These are phyloP conservation scores for Premnoplex brunnescens DNA, from an alignment of 2,797 vertebrate species.

Conservation along the genomic window DNA sequence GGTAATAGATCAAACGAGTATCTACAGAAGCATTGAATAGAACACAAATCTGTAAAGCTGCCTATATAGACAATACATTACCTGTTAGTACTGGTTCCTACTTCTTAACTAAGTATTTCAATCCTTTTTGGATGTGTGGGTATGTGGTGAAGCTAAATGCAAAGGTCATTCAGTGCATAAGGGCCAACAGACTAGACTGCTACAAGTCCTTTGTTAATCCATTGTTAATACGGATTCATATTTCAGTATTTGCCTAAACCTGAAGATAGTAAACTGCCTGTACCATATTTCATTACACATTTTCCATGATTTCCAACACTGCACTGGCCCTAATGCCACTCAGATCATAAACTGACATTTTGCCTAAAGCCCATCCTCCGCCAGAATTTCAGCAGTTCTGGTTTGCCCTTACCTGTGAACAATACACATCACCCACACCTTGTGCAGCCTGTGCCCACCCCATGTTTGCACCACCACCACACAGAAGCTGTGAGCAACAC, in stretches of 20 bases:
- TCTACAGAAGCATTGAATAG: neutral
- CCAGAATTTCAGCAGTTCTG: neutral
- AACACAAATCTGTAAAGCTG: neutral
- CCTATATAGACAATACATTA: neutral
- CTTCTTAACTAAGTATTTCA: neutral
- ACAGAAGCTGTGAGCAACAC: neutral
- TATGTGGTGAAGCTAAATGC: neutral
- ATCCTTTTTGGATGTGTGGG: neutral
- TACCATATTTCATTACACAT: neutral
- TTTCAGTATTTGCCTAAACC: neutral
- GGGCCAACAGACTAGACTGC: neutral
- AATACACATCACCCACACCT: fast-evolving
- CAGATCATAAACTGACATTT: neutral
- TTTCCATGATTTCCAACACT: neutral
- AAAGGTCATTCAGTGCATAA: neutral
- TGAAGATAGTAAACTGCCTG: neutral
- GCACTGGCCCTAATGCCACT: neutral
- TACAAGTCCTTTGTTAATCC: neutral
- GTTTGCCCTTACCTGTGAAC: neutral
- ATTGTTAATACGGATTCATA: neutral
- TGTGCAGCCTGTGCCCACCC: neutral
- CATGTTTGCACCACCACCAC: neutral
- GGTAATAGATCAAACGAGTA: neutral
- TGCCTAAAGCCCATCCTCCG: neutral
- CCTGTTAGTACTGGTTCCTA: neutral